phyloP scores from a whole-genome alignment of 2,888 invertebrate genomes.

The Torymus tubicola region DNA sequence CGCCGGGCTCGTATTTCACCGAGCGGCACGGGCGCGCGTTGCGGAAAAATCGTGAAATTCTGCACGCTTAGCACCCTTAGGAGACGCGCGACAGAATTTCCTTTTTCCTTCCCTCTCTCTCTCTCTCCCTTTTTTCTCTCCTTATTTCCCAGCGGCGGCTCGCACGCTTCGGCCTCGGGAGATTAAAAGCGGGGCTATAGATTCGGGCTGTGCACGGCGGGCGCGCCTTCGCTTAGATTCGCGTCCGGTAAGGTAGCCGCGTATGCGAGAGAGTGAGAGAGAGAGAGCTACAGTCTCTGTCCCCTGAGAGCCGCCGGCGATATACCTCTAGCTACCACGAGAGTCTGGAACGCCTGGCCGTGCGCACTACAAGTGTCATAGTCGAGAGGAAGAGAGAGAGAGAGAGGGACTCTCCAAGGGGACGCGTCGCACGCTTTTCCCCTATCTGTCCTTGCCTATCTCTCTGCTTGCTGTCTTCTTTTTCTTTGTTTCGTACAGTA shows the following conservation, averaged over 20 bases:
- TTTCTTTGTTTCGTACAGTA: background rate
- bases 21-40: background rate
- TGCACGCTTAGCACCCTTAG: conserved; percentile 31
- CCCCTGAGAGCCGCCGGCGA: background rate
- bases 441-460: conserved; percentile 17
- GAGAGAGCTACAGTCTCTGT: background rate
- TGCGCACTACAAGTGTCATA: conserved; percentile 17
- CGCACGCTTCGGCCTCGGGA: conserved; percentile 10
- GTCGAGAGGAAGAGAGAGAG: conserved; percentile 4
- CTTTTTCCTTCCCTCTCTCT: background rate
- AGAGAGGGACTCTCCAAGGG: background rate
- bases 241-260: background rate
- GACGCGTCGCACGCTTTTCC: background rate
- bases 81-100: conserved; percentile 23
- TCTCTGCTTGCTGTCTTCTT: background rate
- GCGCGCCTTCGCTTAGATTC: too few species aligned
- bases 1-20: conserved; percentile 30
- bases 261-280: background rate
- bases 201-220: background rate
- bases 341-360: too few species aligned
- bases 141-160: conserved; percentile 36
- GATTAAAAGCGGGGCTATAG: conserved; percentile 17
- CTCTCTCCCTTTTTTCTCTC: conserved; percentile 5
- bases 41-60: conserved; percentile 41
- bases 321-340: background rate